Base-by-base conservation (phyloP, 2,113 vertebrate genomes). In the Circaetus cinerascens region DNA sequence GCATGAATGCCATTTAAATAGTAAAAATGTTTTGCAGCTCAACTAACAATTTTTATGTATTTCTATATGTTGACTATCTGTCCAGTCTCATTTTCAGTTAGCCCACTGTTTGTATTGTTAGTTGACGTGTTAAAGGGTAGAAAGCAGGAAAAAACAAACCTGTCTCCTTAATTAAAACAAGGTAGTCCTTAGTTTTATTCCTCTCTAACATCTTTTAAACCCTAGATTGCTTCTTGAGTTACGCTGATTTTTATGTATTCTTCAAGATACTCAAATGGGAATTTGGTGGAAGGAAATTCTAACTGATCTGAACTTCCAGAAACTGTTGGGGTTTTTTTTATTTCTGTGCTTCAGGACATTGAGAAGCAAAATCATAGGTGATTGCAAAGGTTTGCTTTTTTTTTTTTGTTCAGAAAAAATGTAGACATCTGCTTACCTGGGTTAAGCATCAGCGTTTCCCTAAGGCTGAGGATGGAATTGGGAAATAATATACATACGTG, bases 201-300 rank as follows among this genome's bases (percentile, higher is more conserved):
- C 57, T 56, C 50, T 90, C 68, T 89, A 50, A 46, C 75, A 88
- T 59, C 13, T 74, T 88, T 97, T 94, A 88, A 94, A 95, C 88
- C 69, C 63, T 88, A 75, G 48, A 57, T 86, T 97, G 60, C 87
- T 96, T 97, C 96, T 97, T 88, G 96, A 97, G 53, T 93, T 83
- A 63, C 43, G 83, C 93, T 88, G 68, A 95, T 97, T 98, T 97
- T 93, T 96, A 88, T 91, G 62, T 97, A 68, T 93, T 87, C 83
- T 94, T 91, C 57, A 93, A 90, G 96, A 90, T 96, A 96, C 91
- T 97, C 91, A 97, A 90, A 96, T 96, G 91, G 90, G 86, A 97
- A 96, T 97, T 93, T 91, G 95, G 85, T 97, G 92, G 94, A 69
- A 46, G 94, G 96, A 97, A 96, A 94, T 97, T 82, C 59, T 96